phyloP scores from a whole-genome alignment of 2,113 vertebrate genomes.

The Sturnira hondurensis region DNA sequence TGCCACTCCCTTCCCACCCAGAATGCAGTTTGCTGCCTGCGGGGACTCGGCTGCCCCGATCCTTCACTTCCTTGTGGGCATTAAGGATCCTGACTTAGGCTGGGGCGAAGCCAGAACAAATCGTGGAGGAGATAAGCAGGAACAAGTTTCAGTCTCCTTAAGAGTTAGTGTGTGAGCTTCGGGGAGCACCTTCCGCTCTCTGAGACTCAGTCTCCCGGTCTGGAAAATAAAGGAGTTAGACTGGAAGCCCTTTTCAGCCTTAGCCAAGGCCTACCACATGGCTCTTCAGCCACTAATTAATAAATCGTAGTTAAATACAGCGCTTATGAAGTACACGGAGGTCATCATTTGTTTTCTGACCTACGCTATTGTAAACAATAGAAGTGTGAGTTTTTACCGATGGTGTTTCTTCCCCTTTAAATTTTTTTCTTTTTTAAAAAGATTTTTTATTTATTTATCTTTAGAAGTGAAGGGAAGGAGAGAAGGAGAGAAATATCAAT shows the following conservation, averaged over 20 bases:
- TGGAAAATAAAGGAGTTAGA: neutral
- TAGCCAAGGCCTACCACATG: neutral
- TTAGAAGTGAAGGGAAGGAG: too few relatives aligned
- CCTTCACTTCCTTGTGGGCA: neutral
- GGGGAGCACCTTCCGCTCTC: neutral
- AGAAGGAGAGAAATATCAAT: too few relatives aligned
- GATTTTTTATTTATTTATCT: too few relatives aligned
- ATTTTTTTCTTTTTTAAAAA: too few relatives aligned
- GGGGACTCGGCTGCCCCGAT: neutral
- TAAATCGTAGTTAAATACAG: neutral
- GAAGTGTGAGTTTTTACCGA: neutral
- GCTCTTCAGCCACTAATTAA: neutral
- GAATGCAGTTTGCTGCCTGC: rapidly evolving
- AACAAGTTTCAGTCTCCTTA: neutral
- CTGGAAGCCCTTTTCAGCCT: neutral
- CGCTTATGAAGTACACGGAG: neutral
- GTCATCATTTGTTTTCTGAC: neutral
- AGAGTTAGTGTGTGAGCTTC: neutral
- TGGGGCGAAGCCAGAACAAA: neutral
- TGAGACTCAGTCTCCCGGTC: neutral
- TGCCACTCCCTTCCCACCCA: neutral
- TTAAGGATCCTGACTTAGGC: neutral
- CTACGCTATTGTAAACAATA: neutral
- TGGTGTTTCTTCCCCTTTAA: neutral
- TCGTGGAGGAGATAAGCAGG: neutral